Conservation (phyloP, 2,888 invertebrate species). For the Pogonocherus hispidulus region DNA sequence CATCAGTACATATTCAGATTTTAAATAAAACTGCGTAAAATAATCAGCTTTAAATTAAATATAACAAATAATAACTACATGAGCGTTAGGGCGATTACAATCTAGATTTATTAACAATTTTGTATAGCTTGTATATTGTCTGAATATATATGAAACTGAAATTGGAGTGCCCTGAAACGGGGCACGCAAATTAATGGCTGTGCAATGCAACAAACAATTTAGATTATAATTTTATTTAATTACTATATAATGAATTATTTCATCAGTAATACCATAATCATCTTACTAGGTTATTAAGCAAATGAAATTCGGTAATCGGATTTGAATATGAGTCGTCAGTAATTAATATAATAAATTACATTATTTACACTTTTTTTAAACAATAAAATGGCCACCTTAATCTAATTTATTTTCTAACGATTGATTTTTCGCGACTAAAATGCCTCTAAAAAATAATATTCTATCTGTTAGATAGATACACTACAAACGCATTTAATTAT, state of each 20-base stretch:
- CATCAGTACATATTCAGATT: not conserved
- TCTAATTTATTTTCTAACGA: too few relatives aligned
- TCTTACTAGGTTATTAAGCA: not conserved
- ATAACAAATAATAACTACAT: not conserved
- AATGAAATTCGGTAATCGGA: slow-evolving; percentile 15
- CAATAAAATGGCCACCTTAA: too few relatives aligned
- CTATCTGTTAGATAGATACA: too few relatives aligned
- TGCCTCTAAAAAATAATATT: too few relatives aligned
- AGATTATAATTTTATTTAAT: slow-evolving; percentile 7
- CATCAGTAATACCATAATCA: slow-evolving; percentile 4
- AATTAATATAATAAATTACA: too few relatives aligned
- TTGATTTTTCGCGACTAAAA: too few relatives aligned
- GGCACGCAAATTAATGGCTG: too few relatives aligned
- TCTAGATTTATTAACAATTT: not conserved
- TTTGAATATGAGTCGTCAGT: not conserved
- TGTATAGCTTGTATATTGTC: too few relatives aligned
- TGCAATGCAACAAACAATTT: slow-evolving; percentile 12
- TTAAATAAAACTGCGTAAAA: slow-evolving; percentile 1
- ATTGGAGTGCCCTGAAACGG: too few relatives aligned
- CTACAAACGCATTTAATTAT: too few relatives aligned
- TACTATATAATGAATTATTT: slow-evolving; percentile 20
- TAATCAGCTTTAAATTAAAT: not conserved
- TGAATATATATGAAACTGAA: not conserved
- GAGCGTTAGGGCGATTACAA: not conserved
- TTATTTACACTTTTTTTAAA: too few relatives aligned